Evolutionary conservation across 53 echinoderm and acorn worm species (phyloP), one percentile per base, ranked within the genome.

Genomic region (Echinometra lucunter): DNA sequence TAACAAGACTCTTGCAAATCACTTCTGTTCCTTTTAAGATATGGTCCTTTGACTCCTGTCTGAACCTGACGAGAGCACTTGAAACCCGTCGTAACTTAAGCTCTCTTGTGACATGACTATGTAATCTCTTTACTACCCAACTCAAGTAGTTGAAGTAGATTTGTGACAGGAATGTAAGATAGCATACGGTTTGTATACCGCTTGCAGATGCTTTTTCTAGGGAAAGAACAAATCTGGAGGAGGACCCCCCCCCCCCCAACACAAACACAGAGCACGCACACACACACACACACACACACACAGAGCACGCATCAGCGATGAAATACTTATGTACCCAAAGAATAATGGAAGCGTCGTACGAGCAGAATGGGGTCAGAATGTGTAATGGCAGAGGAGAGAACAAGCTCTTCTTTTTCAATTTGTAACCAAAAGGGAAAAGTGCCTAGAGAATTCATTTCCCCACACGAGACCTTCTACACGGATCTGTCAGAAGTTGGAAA

Each of bases 71-170:
- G 32, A 53, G 35, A 72, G 16, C 35, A 72, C 72, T 72, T 72
- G 35, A 72, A 35, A 32, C 32, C n/a, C 32, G 32, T 72, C 72
- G 72, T 49, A 53, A 53, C 53, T n/a, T n/a, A n/a, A 66, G n/a
- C 28, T 72, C 72, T 35, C 72, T 35, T 32, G 32, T 72, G 72
- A 72, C 72, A 72, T 53, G 5, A n/a, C n/a, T 9, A 66, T 15
- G 32, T 72, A 32, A 72, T 72, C 72, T 34, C 8, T 72, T 16
- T 32, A 72, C 72, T 30, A 72, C 35, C 15, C 32, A 72, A 72
- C 72, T 72, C 72, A 72, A 72, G 72, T 72, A 28, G 72, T 72
- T 32, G 32, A 32, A 72, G 72, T 72, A 34, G 72, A 72, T 72
- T 72, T 35, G 72, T 72, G 72, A 72, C 32, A 32, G 35, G 3